These are phyloP conservation scores for Limnephilus auricula DNA, from an alignment of 2,888 invertebrate species.

Conservation along the genomic window DNA sequence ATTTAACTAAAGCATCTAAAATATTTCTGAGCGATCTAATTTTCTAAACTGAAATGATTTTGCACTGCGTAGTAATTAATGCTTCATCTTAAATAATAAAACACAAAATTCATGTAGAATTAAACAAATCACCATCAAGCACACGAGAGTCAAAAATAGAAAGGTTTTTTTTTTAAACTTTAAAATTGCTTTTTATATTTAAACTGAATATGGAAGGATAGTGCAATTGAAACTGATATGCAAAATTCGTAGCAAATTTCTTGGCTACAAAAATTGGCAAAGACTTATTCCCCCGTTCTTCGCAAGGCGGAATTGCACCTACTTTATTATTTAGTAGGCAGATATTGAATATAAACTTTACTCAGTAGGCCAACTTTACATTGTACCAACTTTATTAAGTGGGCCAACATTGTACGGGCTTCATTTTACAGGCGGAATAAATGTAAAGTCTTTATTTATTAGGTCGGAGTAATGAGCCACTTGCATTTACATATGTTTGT, in stretches of 20 bases:
- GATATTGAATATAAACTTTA: not conserved
- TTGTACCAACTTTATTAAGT: not conserved
- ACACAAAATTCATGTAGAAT: too few species aligned
- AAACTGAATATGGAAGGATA: not conserved
- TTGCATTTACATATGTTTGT: not conserved
- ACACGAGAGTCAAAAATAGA: not conserved
- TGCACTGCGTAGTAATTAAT: too few species aligned
- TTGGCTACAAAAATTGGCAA: slow-evolving; percentile 1
- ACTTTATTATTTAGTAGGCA: not conserved
- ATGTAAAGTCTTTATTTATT: not conserved
- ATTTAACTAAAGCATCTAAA: too few species aligned
- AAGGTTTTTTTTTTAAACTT: not conserved
- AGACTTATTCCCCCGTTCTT: not conserved
- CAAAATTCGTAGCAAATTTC: not conserved
- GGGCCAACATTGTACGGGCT: not conserved
- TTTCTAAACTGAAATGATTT: too few species aligned
- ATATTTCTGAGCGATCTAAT: too few species aligned
- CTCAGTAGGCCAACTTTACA: not conserved
- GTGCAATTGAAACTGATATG: not conserved
- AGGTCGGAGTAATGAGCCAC: not conserved
- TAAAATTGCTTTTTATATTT: not conserved
- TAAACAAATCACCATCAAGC: not conserved
- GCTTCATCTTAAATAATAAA: too few species aligned
- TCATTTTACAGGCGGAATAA: not conserved
- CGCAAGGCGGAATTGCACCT: not conserved